Evolutionary conservation across 2,888 invertebrate genomes (phyloP), one percentile per base, ranked within the genome.

Genomic region (Argyra leucocephala): DNA sequence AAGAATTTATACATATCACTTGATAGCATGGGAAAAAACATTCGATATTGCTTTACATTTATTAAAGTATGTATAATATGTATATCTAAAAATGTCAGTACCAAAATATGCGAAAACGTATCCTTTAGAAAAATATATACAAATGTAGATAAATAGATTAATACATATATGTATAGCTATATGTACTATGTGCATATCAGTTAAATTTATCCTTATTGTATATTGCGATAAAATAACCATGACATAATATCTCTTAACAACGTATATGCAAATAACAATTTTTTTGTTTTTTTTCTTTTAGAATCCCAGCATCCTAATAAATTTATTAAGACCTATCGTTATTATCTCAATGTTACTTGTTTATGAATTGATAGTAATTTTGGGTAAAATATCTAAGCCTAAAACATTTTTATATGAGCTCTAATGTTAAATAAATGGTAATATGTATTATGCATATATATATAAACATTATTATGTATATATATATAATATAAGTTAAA

Each of bases 401-500:
- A 9, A 15, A 48, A 48, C 12, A 48, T 31, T 31, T 31, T 31
- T 10, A 5, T n/a, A n/a, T n/a, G n/a, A n/a, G n/a, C n/a, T n/a
- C n/a, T n/a, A n/a, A n/a, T n/a, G n/a, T n/a, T n/a, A n/a, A n/a
- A n/a, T 31, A 31, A 31, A 31, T 31, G 10, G 10, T 31, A 31
- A 31, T 10, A 31, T 31, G 10, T 7, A 31, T 7, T 31, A 31
- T 31, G 10, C 31, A 10, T 31, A 31, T 7, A n/a, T n/a, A 31
- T 5, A 31, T 31, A 31, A 31, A 31, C 31, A 31, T 7, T n/a
- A 9, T 21, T 22, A 9, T 58, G 22, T 58, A 59, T 59, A 3
- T 57, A 57, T 21, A n/a, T 21, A 22, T n/a, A 22, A 21, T 58
- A 59, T 22, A 18, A 66, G 60, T 63, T 61, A 61, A 48, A 57